Evolutionary conservation across 2,113 vertebrate genomes (phyloP).

Genomic region (Rhea pennata): DNA sequence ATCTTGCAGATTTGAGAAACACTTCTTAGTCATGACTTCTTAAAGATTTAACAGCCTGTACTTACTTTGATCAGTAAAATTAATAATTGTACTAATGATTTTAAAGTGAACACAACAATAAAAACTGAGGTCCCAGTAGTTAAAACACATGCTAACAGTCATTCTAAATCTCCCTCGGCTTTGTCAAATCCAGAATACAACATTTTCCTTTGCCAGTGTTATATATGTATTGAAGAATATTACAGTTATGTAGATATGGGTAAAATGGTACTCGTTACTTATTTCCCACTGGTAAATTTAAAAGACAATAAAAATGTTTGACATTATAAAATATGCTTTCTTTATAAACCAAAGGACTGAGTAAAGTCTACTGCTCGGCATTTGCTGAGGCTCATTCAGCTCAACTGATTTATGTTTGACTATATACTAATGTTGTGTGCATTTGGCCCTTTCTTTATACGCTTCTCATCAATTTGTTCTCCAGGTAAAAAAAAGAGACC

Average conservation of each 20-base stretch:
- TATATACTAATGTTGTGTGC: not conserved
- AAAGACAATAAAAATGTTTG: not conserved
- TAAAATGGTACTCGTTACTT: not conserved
- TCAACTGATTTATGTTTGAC: not conserved
- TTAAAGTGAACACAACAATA: constrained; percentile 2
- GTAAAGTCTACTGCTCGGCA: not conserved
- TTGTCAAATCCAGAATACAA: not conserved
- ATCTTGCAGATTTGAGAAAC: not conserved
- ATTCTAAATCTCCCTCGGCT: not conserved
- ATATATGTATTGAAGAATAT: not conserved
- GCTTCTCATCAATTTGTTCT: not conserved
- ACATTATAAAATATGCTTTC: not conserved
- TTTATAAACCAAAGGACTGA: not conserved
- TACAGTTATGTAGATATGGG: not conserved
- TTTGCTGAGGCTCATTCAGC: not conserved
- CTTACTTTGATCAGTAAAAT: not conserved
- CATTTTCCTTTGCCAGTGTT: not conserved
- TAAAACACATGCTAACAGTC: not conserved
- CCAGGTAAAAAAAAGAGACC: not conserved
- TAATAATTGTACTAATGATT: not conserved
- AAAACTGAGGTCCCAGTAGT: not conserved
- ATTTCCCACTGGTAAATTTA: not conserved
- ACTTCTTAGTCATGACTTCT: not conserved
- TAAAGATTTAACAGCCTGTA: not conserved
- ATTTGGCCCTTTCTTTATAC: not conserved